Evolutionary conservation across 2,113 vertebrate genomes (phyloP), one percentile per base, ranked within the genome.

Genomic region (Mastomys natalensis): DNA sequence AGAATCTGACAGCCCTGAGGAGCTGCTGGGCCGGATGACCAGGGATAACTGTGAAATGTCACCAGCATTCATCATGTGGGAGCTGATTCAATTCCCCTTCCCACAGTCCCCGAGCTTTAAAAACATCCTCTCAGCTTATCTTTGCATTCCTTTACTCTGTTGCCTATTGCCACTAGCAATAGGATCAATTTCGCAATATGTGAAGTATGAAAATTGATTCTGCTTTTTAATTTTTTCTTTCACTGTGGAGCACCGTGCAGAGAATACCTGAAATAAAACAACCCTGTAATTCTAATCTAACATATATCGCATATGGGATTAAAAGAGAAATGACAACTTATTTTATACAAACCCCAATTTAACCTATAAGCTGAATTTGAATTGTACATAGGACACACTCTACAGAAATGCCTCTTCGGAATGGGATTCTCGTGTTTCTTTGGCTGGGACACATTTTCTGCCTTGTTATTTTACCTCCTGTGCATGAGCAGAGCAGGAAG

Each of bases 121-220:
- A 95, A 80, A 66, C 88, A 93, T 66, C 48, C 51, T 81, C 34
- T 60, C 94, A 82, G 80, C 85, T 93, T 26, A 88, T 62, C 91
- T 58, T 86, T 90, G 62, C 81, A 51, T 89, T 94, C 40, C 86
- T 96, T 78, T 66, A 62, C 48, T 95, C 19, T 76, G 34, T 45
- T 34, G 74, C 74, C 58, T 86, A 90, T 76, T 51, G 60, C 40
- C 86, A 84, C 73, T 62, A 87, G 90, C 84, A 95, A 85, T 55
- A 40, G 51, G 40, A 87, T 31, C 16, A 51, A 31, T 97, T 96
- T 95, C 81, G 94, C 19, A 87, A 58, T 91, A n/a, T 78, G 26
- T 29, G 66, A 13, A 93, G n/a, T 91, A 45, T 86, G 45, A 34
- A 93, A 93, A 93, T 81, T 88, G 51, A 74, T 64, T 94, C 78